Conservation (phyloP, 64 coral and sea anemone genomes). For the Astreopora myriophthalma region DNA sequence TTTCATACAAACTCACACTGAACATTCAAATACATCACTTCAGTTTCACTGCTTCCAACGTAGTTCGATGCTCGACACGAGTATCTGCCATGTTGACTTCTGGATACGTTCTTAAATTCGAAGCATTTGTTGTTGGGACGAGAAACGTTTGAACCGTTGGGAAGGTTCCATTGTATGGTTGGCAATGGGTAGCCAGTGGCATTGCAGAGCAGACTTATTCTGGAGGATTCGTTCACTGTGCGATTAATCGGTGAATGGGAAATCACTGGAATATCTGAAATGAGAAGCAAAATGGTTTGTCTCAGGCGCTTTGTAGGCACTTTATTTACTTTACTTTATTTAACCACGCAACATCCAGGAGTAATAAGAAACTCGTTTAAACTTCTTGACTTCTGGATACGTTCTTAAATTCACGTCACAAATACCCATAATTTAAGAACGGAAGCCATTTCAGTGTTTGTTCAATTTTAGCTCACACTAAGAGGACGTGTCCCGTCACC, state of each 20-base stretch:
- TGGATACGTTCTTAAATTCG: neutral
- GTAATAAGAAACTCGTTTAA: no score
- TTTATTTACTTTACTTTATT: no score
- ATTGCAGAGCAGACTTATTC: neutral
- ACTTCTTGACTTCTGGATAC: no score
- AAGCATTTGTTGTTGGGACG: neutral
- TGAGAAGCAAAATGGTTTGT: neutral
- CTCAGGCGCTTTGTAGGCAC: no score
- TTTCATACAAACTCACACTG: conserved; percentile 27
- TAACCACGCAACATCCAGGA: no score
- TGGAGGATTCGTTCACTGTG: neutral
- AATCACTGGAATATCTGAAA: conserved; percentile 10
- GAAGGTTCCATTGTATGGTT: neutral
- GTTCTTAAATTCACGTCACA: no score
- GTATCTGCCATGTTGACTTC: conserved; percentile 17
- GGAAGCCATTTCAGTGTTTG: no score
- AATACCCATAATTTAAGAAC: no score
- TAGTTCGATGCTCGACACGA: neutral
- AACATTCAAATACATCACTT: neutral
- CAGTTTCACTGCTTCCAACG: neutral
- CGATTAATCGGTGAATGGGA: neutral
- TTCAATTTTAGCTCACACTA: no score
- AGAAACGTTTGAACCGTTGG: neutral
- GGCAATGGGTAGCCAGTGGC: conserved; percentile 15
- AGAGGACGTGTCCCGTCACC: no score